phyloP scores from a whole-genome alignment of 2,888 invertebrate species.

The Melanchra persicariae region DNA sequence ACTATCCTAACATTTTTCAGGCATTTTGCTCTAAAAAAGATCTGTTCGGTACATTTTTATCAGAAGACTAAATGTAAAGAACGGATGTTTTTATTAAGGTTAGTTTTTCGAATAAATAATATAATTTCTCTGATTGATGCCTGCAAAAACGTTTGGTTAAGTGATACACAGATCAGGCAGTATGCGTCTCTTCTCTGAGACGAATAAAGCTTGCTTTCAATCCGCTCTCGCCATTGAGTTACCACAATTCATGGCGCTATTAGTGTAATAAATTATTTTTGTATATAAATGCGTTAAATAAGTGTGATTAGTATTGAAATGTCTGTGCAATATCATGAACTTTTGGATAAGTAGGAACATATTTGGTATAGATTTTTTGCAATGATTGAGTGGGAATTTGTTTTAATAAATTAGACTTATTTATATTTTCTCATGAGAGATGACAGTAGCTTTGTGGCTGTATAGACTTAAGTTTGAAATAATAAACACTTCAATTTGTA shows the following conservation, averaged over 20 bases:
- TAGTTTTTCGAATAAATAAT: no score
- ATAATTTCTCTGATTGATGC: no score
- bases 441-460: not conserved
- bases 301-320: conserved; percentile 35
- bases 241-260: conserved; percentile 23
- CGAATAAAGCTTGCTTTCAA: not conserved
- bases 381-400: not conserved
- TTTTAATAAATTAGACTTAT: conserved; percentile 4
- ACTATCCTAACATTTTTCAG: no score
- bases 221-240: conserved; percentile 12
- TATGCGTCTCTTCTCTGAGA: no score
- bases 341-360: conserved; percentile 14
- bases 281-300: conserved; percentile 44
- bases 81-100: no score
- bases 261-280: conserved; percentile 62
- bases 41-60: no score
- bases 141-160: no score
- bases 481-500: not conserved
- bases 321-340: conserved; percentile 57
- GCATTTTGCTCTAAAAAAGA: no score
- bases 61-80: no score
- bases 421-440: conserved; percentile 14
- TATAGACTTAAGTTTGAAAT: not conserved
- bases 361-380: not conserved
- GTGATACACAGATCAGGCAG: no score